A percentile compares a stretch with the other conserved stretches of the same genome.
Evolutionary conservation across 2,113 vertebrate genomes (phyloP).

Genomic region (Halichoeres trimaculatus): DNA sequence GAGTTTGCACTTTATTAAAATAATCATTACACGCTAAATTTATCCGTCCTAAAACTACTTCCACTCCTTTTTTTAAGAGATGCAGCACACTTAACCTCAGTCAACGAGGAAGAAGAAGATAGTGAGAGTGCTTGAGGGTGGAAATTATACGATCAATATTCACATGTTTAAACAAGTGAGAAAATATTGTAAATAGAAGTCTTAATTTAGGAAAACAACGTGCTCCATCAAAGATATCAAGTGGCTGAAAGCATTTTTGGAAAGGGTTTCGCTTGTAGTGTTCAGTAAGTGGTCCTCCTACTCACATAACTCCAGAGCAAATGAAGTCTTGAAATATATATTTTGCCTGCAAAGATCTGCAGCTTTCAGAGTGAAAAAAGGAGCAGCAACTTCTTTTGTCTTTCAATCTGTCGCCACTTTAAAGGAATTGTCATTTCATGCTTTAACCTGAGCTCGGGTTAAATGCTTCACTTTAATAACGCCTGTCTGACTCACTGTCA

Average conservation of each 20-base stretch:
- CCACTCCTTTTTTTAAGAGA: too few relatives aligned
- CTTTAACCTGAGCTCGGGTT: neutral
- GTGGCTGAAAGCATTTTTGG: neutral
- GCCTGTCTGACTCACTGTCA: neutral
- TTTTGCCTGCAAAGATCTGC: neutral
- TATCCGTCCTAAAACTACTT: too few relatives aligned
- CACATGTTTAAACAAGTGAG: neutral
- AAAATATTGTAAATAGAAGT: neutral
- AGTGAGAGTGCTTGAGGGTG: neutral
- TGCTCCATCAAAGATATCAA: neutral
- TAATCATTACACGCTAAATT: too few relatives aligned
- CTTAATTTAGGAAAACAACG: neutral
- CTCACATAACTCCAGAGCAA: conserved; percentile 1
- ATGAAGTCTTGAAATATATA: neutral
- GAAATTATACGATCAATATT: neutral
- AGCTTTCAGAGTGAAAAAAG: neutral
- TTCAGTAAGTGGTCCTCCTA: conserved; percentile 2
- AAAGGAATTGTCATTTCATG: neutral
- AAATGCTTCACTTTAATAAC: neutral
- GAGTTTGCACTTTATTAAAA: too few relatives aligned
- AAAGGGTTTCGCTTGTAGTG: neutral
- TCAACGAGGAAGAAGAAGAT: neutral
- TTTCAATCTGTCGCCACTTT: neutral
- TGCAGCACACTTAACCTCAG: neutral
- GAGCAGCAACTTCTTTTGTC: too few relatives aligned